Evolutionary conservation across 35 echinoderm and acorn worm genomes (phyloP).

Genomic region (Acanthaster planci): DNA sequence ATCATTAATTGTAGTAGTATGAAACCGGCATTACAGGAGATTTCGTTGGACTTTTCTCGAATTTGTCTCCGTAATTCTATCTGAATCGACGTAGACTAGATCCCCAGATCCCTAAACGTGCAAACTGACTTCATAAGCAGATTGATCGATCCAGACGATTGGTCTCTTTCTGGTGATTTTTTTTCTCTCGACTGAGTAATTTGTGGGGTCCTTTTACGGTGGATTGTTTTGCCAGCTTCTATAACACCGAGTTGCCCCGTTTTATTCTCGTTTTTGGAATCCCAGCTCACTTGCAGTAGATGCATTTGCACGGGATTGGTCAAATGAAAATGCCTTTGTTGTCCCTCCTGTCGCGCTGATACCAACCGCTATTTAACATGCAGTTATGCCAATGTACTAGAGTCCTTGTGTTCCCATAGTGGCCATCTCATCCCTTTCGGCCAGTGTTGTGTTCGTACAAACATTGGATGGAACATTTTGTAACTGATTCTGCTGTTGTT

Average conservation of each 20-base stretch:
- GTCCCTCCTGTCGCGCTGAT: not conserved
- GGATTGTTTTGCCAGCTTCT: not conserved
- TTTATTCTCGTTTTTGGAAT: conserved; percentile 16
- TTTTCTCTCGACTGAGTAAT: not conserved
- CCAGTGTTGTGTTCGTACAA: not conserved
- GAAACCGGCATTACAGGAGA: conserved; percentile 9
- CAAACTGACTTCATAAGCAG: not conserved
- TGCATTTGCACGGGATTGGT: not conserved
- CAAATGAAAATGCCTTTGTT: not conserved
- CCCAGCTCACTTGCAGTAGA: not conserved
- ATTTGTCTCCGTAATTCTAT: not conserved
- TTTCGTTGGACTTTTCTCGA: not conserved
- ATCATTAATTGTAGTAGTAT: not conserved
- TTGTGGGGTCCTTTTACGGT: conserved; percentile 2
- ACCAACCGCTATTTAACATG: not conserved
- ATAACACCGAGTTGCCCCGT: not conserved
- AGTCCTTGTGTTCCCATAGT: not conserved
- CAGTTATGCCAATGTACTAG: not conserved
- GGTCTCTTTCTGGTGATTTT: too few species aligned
- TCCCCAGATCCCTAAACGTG: not conserved
- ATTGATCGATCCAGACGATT: conserved; percentile 1
- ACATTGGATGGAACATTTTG: not conserved
- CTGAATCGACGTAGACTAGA: not conserved
- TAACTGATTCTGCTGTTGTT: not conserved
- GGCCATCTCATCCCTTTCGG: not conserved